phyloP scores from a whole-genome alignment of 2,113 vertebrate species.

The Brachypteracias leptosomus region DNA sequence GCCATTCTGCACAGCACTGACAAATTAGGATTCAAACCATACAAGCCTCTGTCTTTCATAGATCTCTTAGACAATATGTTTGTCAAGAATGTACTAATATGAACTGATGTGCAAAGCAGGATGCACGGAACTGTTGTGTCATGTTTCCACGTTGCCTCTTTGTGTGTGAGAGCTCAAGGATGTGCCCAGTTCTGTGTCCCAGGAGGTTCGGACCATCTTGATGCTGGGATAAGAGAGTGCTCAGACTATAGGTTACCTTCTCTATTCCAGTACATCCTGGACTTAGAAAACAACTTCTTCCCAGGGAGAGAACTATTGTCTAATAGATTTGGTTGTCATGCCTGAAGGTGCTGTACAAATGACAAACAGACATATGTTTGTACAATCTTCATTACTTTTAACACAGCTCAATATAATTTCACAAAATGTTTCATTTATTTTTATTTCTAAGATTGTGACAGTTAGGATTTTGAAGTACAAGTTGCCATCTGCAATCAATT shows the following conservation, averaged over 20 bases:
- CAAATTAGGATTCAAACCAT: slow-evolving; percentile 55
- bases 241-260: not conserved
- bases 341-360: slow-evolving; percentile 68
- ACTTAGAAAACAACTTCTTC: slow-evolving; percentile 10
- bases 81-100: not conserved
- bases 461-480: slow-evolving; percentile 80
- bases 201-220: not conserved
- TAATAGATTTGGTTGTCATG: slow-evolving; percentile 46
- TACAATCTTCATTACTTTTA: slow-evolving; percentile 77
- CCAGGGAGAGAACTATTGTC: slow-evolving; percentile 15
- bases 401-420: slow-evolving; percentile 72
- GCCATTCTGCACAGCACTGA: slow-evolving; percentile 31
- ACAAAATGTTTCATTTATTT: slow-evolving; percentile 79
- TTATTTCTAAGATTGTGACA: slow-evolving; percentile 78
- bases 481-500: slow-evolving; percentile 85
- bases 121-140: not conserved
- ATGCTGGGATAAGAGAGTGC: not conserved
- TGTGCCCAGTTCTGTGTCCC: not conserved
- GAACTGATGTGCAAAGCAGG: not conserved
- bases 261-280: not conserved
- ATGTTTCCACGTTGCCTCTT: not conserved
- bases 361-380: slow-evolving; percentile 75
- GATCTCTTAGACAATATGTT: not conserved
- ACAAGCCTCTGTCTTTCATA: slow-evolving; percentile 15
- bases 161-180: not conserved